Conservation (phyloP, 2,888 invertebrate genomes). For the Ptilodon capucinus region DNA sequence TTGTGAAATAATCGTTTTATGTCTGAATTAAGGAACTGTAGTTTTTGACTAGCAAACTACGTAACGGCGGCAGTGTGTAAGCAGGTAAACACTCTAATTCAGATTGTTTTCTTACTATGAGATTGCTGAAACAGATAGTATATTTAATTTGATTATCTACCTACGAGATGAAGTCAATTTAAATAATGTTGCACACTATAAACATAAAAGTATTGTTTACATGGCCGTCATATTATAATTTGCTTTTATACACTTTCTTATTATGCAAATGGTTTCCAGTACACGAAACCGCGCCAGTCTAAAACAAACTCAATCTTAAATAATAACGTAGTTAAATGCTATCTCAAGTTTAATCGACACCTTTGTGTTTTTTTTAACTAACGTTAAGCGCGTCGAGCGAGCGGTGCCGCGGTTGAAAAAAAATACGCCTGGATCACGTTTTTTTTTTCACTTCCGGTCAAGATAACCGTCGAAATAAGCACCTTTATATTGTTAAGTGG, state of each 20-base stretch:
- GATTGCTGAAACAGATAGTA: not conserved
- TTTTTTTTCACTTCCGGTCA: slow-evolving; percentile 68
- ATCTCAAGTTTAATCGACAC: slow-evolving; percentile 73
- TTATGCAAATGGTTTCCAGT: slow-evolving; percentile 39
- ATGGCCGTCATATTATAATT: slow-evolving; percentile 23
- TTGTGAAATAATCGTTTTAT: slow-evolving; percentile 22
- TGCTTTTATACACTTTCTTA: slow-evolving; percentile 30
- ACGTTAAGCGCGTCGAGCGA: slow-evolving; percentile 57
- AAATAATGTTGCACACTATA: slow-evolving; percentile 13
- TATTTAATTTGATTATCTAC: not conserved
- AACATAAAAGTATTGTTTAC: slow-evolving; percentile 22
- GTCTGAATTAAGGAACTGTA: not conserved
- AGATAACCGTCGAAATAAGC: slow-evolving; percentile 73
- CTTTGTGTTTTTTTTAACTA: slow-evolving; percentile 70
- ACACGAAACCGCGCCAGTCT: slow-evolving; percentile 44
- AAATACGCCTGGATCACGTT: slow-evolving; percentile 70
- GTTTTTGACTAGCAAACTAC: not conserved
- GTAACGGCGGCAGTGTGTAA: not conserved
- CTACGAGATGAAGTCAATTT: slow-evolving; percentile 9
- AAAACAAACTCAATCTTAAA: slow-evolving; percentile 65
- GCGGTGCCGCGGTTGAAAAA: slow-evolving; percentile 54
- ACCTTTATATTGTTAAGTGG: slow-evolving; percentile 72
- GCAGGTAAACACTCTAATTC: too few species aligned
- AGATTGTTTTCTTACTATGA: too few species aligned
- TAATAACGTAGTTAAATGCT: slow-evolving; percentile 66